Percentiles rank a stretch among this genome's conserved stretches.
phyloP scores from a whole-genome alignment of 92 coral and sea anemone genomes.

The Umimayanthus kanabou region DNA sequence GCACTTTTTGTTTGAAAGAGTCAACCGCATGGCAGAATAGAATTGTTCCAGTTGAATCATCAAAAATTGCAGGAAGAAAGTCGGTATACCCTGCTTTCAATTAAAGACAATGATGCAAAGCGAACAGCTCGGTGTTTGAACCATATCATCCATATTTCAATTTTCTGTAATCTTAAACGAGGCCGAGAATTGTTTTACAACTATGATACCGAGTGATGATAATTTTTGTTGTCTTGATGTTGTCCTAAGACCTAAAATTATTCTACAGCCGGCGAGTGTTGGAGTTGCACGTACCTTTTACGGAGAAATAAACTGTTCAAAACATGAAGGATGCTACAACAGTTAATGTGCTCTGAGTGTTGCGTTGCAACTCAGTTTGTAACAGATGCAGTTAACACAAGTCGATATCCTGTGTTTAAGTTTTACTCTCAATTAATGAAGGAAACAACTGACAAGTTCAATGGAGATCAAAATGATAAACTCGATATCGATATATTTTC shows the following conservation, averaged over 20 bases:
- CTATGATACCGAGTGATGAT: background rate
- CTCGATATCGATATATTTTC: background rate
- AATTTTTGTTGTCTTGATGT: background rate
- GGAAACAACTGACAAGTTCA: background rate
- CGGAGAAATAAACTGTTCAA: background rate
- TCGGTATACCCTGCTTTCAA: no score
- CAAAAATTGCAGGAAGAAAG: no score
- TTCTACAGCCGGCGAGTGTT: background rate
- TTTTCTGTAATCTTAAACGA: background rate
- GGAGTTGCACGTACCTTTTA: background rate
- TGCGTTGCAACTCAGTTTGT: background rate
- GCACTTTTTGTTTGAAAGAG: no score
- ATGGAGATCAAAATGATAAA: background rate
- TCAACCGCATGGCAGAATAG: no score
- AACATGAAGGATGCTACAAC: background rate
- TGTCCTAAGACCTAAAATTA: background rate
- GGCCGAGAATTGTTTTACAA: background rate
- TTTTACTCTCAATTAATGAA: background rate
- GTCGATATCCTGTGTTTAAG: background rate
- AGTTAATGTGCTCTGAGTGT: background rate
- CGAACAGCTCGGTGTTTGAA: no score
- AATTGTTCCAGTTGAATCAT: no score
- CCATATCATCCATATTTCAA: no score
- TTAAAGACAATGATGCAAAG: no score
- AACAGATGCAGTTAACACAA: background rate